Percentiles rank a stretch among this genome's conserved stretches.
phyloP scores from a whole-genome alignment of 37 sponge, comb jelly and placozoan species.

The Beroe forskalii region DNA sequence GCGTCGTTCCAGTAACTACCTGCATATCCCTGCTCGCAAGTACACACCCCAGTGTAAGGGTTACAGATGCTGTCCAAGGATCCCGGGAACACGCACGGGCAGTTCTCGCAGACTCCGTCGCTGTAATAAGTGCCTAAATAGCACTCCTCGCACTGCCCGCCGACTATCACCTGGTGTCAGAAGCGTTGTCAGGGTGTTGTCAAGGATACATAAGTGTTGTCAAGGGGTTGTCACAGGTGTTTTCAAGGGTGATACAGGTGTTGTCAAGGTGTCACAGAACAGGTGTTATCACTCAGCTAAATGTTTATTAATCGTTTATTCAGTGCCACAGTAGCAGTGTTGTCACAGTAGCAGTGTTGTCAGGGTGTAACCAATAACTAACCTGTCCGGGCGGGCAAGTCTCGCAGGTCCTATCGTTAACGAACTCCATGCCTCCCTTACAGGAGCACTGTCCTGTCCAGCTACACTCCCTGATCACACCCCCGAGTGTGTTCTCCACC shows the following conservation, averaged over 20 bases:
- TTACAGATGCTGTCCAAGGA: background rate
- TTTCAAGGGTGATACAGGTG: too few relatives aligned
- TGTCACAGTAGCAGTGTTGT: too few relatives aligned
- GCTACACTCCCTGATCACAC: background rate
- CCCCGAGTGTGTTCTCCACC: slow-evolving; percentile 20
- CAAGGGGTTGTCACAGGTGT: too few relatives aligned
- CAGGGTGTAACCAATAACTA: too few relatives aligned
- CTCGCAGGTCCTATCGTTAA: background rate
- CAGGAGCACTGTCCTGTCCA: background rate
- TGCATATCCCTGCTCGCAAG: background rate
- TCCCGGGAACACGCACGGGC: background rate
- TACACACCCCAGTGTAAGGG: background rate
- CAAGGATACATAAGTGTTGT: too few relatives aligned
- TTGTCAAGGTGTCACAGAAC: too few relatives aligned
- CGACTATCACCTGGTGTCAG: background rate
- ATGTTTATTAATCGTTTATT: too few relatives aligned
- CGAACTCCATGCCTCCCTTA: background rate
- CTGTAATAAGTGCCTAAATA: background rate
- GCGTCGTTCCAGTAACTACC: slow-evolving; percentile 30
- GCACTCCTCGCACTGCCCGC: background rate
- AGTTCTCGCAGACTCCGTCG: background rate
- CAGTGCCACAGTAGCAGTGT: too few relatives aligned
- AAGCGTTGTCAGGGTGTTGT: too few relatives aligned
- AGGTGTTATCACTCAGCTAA: too few relatives aligned
- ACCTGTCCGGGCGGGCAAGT: slow-evolving; percentile 22